Base-by-base conservation (phyloP, 2,888 invertebrate genomes). In the Phaedon cochleariae region DNA sequence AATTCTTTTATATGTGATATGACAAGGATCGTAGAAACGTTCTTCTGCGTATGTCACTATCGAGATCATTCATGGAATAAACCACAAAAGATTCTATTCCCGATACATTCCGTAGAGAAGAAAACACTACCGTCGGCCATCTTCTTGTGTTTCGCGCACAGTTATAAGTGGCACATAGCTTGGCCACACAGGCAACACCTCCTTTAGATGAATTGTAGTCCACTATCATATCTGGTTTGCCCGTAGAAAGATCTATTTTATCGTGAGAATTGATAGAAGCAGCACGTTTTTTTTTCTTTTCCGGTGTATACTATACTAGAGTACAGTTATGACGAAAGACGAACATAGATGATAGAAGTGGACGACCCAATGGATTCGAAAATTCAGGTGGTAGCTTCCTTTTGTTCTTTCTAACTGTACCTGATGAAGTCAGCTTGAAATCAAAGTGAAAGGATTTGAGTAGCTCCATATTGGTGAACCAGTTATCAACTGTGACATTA, bases 91-190 rank as follows among this genome's bases (percentile, higher is more conserved):
- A 41, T 21, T 61, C 41, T 37, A 61, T 61, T 34, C 45, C 53
- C 17, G 53, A 31, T n/a, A 52, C 53, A 51, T 59, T 64, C 15
- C 59, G 54, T 26, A 53, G 21, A n/a, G 54, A 59, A 64, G 52
- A 64, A 54, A 60, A 64, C 18, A 59, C 59, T 10, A 64, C 54
- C 64, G 59, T 52, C 12, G 26, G 52, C 26, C 52, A 52, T 22
- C 52, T 52, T 52, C 52, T 52, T 17, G 26, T 52, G 21, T 52
- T 52, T 22, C 52, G 21, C 9, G 52, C 52, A 52, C 52, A 52
- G 52, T 52, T 52, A n/a, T 52, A 52, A 52, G 52, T 12, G 9
- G 26, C 52, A 52, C 26, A 52, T 52, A 61, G 22, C 22, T 46
- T 51, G 46, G 52, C 53, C 12, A 61, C 45, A 20, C 29, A 37